These are phyloP conservation scores for Anniella stebbinsi DNA, from an alignment of 2,797 vertebrate genomes.

Conservation along the genomic window DNA sequence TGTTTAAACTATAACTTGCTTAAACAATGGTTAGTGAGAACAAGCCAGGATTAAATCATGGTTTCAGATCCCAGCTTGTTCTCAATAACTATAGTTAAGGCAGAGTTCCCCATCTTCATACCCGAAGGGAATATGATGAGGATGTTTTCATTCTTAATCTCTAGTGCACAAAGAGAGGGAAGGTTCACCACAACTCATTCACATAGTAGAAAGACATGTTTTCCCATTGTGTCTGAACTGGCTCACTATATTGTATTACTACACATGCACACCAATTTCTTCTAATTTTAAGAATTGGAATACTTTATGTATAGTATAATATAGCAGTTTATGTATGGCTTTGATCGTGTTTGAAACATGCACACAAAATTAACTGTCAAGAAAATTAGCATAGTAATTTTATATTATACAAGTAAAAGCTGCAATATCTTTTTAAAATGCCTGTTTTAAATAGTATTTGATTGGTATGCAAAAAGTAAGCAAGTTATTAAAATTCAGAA, in stretches of 20 bases:
- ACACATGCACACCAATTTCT: background rate
- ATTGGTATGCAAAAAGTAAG: slow-evolving; percentile 48
- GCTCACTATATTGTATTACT: background rate
- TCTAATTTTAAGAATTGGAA: background rate
- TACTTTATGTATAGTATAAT: background rate
- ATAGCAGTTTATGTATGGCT: background rate
- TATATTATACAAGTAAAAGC: background rate
- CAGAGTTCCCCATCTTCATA: background rate
- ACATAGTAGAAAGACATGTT: background rate
- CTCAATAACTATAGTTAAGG: background rate
- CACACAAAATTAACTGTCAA: background rate
- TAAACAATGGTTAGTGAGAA: too few species aligned
- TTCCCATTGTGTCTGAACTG: background rate
- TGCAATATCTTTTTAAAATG: background rate
- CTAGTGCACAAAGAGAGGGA: background rate
- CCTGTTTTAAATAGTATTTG: slow-evolving; percentile 15
- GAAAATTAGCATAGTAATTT: background rate
- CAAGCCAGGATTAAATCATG: background rate
- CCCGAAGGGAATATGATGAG: too few species aligned
- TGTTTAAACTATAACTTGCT: too few species aligned
- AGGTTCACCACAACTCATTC: background rate
- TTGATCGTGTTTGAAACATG: background rate
- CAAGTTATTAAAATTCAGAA: slow-evolving; percentile 17
- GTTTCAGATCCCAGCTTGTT: background rate
- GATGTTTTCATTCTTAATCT: background rate